A percentile compares a stretch with the other conserved stretches of the same genome.
Evolutionary conservation across 2,888 invertebrate species (phyloP).

Genomic region (Drosophila gaucha): DNA sequence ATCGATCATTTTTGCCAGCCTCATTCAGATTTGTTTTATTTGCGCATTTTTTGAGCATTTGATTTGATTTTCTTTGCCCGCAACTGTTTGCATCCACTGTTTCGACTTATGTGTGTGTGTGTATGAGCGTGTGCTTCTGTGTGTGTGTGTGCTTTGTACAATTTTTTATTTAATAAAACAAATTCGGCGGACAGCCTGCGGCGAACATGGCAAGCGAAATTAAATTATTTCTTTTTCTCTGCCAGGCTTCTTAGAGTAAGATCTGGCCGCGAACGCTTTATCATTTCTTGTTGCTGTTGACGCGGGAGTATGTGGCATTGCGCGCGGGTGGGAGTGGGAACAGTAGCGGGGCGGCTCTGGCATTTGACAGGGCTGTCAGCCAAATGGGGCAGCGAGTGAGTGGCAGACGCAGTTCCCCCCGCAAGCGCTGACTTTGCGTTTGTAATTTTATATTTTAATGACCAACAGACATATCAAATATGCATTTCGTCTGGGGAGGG

Average conservation of each 20-base stretch:
- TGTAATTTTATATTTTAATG: constrained; percentile 61
- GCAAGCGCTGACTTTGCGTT: constrained; percentile 28
- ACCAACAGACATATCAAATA: constrained; percentile 59
- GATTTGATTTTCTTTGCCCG: constrained; percentile 68
- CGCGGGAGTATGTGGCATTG: constrained; percentile 47
- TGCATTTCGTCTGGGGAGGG: constrained; percentile 20
- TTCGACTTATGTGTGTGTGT: constrained; percentile 11
- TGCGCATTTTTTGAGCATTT: constrained; percentile 73
- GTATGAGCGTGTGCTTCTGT: constrained; percentile 19
- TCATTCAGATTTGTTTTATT: constrained; percentile 43
- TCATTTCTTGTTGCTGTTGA: constrained; percentile 68
- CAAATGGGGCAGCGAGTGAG: constrained; percentile 16
- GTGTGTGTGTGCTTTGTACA: constrained; percentile 46
- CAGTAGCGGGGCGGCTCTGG: constrained; percentile 8
- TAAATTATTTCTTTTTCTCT: constrained; percentile 73
- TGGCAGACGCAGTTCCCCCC: constrained; percentile 13
- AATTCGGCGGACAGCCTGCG: constrained; percentile 75
- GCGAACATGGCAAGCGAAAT: constrained; percentile 76
- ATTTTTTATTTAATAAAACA: constrained; percentile 79
- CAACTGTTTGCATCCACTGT: constrained; percentile 23
- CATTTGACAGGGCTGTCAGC: constrained; percentile 70
- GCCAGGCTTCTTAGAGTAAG: constrained; percentile 29
- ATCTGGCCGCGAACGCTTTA: constrained; percentile 73
- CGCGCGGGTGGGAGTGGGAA: no score
- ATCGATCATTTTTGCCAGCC: background rate